phyloP scores from a whole-genome alignment of 2,797 vertebrate genomes.

The Setipinna tenuifilis region DNA sequence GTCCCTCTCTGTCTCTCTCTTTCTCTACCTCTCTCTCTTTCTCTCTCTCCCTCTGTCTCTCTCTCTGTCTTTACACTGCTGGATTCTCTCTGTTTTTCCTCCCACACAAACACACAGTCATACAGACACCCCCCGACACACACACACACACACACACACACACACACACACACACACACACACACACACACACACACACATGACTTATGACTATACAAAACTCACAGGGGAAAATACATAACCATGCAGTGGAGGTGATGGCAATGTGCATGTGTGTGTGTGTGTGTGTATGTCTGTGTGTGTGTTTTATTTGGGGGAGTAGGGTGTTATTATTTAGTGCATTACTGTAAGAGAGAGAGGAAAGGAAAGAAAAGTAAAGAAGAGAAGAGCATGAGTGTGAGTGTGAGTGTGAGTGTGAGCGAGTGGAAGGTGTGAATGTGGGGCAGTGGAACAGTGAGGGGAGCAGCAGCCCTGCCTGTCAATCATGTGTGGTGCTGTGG shows the following conservation, averaged over 20 bases:
- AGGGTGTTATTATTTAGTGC: not conserved
- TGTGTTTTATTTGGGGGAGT: not conserved
- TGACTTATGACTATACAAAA: not conserved
- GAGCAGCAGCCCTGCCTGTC: slow-evolving; percentile 6
- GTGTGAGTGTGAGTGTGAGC: too few species aligned
- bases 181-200: not conserved
- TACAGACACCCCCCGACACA: not conserved
- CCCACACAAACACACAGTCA: not conserved
- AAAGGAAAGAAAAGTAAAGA: not conserved
- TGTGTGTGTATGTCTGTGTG: too few species aligned
- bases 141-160: not conserved
- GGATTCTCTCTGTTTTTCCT: too few species aligned
- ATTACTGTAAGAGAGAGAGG: too few species aligned
- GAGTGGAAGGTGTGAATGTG: not conserved
- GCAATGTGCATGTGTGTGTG: not conserved
- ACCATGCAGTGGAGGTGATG: not conserved
- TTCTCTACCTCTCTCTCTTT: too few species aligned
- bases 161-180: not conserved
- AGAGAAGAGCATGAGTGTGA: not conserved
- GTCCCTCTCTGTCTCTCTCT: too few species aligned
- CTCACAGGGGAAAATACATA: not conserved
- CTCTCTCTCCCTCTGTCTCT: too few species aligned
- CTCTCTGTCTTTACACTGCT: too few species aligned
- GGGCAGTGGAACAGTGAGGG: not conserved
- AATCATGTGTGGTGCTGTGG: not conserved